Base-by-base conservation (phyloP, 2,113 vertebrate genomes). In the Drymodes brunneopygia region DNA sequence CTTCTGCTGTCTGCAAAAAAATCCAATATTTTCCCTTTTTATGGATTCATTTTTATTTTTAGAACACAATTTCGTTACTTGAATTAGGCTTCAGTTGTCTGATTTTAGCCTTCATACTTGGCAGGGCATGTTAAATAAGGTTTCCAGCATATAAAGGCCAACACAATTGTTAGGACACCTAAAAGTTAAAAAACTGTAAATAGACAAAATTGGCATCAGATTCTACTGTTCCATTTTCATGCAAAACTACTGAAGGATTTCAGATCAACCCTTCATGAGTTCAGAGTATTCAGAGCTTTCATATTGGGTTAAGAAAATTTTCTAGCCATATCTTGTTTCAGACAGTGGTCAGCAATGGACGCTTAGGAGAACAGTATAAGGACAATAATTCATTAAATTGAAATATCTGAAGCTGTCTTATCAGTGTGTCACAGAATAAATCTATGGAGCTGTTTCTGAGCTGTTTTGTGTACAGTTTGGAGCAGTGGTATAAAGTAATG, bases 111-210 rank as follows among this genome's bases (percentile, higher is more conserved):
- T 65, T 57, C 75, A 45, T 45, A 11, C 65, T 74, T 54, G 77
- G 67, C 60, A 91, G 56, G 40, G 85, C 12, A 80, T 84, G 88
- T 78, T 80, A 96, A 96, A 94, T 60, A 92, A 56, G 69, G 31
- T 92, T 94, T 90, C 50, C 42, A 83, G 6, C 7, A 40, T 66
- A 75, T 60, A 66, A 91, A 64, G 9, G 1, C 33, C 74, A 70
- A 44, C 9, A 51, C 10, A 86, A 56, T 44, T 71, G 22, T 67
- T 90, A 53, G 24, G 56, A 10, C 29, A 90, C 60, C 47, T 60
- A 51, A 64, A 86, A 90, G 60, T 77, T 40, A 62, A 82, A 64
- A 8, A 58, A n/a, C 23, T 83, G 12, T 56, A 88, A 88, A 80
- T 14, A 66, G 47, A 35, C 9, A 79, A 90, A 95, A 90, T 12